Base-by-base conservation (phyloP, 1,140 invertebrate genomes). In the Drosophila saltans region DNA sequence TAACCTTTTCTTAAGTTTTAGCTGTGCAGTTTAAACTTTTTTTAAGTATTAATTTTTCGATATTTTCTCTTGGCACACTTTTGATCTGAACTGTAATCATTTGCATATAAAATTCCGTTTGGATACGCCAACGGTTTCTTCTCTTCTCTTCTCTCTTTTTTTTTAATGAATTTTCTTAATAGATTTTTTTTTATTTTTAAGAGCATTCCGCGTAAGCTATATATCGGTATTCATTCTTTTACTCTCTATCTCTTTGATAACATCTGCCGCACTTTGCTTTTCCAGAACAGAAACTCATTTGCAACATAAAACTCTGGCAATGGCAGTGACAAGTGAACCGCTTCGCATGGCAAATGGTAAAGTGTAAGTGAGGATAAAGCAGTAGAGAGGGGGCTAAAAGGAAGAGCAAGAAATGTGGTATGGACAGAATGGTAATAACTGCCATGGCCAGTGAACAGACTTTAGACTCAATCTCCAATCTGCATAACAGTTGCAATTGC, bases 231-330 rank as follows among this genome's bases (percentile, higher is more conserved):
- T 56, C 30, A 59, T 52, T 71, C 59, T 55, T 21, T 5, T 21
- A 45, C 16, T 62, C 60, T 39, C 56, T 36, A 59, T 40, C 56
- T 55, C n/a, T 52, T 52, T 10, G 45, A 21, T 52, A 52, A 52
- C 30, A 67, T 56, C 63, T 74, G 62, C 21, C 72, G 62, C 63
- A 74, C 71, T 74, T 67, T 43, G 16, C 58, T 16, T 41, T 74
- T 63, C 39, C 43, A 67, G 61, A 68, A 77, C 78, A 69, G 70
- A 86, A 81, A 78, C 75, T 86, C 78, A 86, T 85, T 85, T 86
- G 78, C 82, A 81, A 85, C 78, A 86, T 75, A 68, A 74, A 72
- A 74, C 39, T 62, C 59, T 65, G 61, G 56, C 74, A 72, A 66
- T 78, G 74, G 72, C 64, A 74, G 66, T 62, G 65, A 45, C 68